Conservation (phyloP, 1,140 invertebrate genomes). For the Trachymyrmex cornetzi region DNA sequence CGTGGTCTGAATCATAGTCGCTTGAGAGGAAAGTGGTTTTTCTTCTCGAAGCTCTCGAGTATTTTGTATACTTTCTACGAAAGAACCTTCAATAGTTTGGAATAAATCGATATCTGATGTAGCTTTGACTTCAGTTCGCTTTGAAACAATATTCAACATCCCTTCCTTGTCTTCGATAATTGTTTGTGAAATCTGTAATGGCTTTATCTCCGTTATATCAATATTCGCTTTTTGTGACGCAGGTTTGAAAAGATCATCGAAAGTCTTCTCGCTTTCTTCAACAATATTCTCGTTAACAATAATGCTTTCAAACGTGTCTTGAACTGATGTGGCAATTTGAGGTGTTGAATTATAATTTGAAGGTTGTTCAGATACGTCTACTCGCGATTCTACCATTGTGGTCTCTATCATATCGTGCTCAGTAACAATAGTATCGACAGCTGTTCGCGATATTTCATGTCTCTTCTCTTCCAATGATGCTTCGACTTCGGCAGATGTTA, state of each 20-base stretch:
- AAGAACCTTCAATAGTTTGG: conserved; percentile 80
- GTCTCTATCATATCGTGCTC: conserved; percentile 81
- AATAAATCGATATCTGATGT: conserved; percentile 78
- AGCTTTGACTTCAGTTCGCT: conserved; percentile 70
- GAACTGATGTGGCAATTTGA: conserved; percentile 78
- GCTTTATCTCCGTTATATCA: conserved; percentile 82
- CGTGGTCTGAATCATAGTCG: conserved; percentile 82
- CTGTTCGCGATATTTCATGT: conserved; percentile 76
- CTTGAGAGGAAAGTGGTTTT: conserved; percentile 78
- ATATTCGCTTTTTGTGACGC: conserved; percentile 79
- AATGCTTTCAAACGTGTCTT: conserved; percentile 83
- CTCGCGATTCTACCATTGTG: conserved; percentile 80
- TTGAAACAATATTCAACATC: conserved; percentile 67
- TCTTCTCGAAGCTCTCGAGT: conserved; percentile 77
- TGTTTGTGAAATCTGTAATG: conserved; percentile 85
- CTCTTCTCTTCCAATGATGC: conserved; percentile 68
- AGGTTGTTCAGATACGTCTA: conserved; percentile 79
- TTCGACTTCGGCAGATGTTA: conserved; percentile 77
- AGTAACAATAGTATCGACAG: conserved; percentile 78
- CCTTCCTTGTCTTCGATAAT: conserved; percentile 84
- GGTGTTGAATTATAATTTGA: conserved; percentile 64
- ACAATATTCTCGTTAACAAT: conserved; percentile 82
- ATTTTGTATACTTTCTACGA: conserved; percentile 80
- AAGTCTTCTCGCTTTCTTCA: conserved; percentile 83
- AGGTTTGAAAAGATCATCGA: conserved; percentile 80